phyloP scores from a whole-genome alignment of 2,113 vertebrate genomes.

The Labeo rohita region DNA sequence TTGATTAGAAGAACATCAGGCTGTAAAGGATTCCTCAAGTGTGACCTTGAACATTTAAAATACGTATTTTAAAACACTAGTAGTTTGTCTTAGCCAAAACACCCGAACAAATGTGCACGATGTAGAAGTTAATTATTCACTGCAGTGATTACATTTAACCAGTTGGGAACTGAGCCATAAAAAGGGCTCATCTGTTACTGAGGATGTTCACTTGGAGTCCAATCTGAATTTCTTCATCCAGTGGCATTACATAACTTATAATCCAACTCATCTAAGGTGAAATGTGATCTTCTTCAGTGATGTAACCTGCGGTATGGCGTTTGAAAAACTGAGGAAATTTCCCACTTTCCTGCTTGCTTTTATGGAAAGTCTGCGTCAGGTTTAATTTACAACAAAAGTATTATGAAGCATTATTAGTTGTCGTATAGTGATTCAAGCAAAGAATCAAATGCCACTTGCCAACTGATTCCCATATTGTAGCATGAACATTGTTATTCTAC shows the following conservation, averaged over 20 bases:
- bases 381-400: neutral
- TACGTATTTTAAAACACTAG: neutral
- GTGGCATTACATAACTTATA: neutral
- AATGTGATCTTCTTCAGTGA: neutral
- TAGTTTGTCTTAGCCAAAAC: neutral
- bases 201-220: neutral
- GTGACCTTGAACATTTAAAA: neutral
- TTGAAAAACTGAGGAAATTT: neutral
- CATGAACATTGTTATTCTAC: neutral
- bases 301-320: neutral
- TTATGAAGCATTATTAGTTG: too few species aligned
- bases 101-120: neutral
- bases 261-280: neutral
- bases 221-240: neutral
- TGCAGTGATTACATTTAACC: neutral
- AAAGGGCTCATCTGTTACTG: neutral
- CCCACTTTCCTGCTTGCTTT: neutral
- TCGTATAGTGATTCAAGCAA: too few species aligned
- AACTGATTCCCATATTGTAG: neutral
- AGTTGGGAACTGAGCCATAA: neutral
- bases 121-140: conserved; percentile 12
- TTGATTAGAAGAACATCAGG: neutral
- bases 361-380: neutral
- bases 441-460: neutral
- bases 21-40: neutral